These are phyloP conservation scores for Guaruba guarouba DNA, from an alignment of 2,113 vertebrate species.

Conservation along the genomic window DNA sequence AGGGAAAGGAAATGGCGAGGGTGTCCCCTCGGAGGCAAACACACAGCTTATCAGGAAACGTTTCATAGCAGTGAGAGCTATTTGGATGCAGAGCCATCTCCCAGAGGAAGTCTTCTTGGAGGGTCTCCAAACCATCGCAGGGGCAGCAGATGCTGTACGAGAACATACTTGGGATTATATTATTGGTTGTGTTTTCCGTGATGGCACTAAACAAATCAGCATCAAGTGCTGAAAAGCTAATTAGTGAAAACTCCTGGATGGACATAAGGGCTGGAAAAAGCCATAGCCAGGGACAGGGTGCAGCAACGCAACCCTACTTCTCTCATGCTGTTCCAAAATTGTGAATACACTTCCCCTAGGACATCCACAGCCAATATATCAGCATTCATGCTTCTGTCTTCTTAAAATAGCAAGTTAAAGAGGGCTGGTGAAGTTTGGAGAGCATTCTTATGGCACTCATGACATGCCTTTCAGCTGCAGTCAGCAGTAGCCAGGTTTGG, in stretches of 20 bases:
- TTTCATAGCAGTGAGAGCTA: slow-evolving; percentile 1
- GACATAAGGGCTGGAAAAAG: neutral
- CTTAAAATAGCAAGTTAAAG: neutral
- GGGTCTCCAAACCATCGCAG: neutral
- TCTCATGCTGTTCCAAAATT: neutral
- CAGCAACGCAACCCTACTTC: neutral
- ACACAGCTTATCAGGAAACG: neutral
- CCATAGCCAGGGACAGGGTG: neutral
- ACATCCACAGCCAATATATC: neutral
- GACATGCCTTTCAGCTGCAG: neutral
- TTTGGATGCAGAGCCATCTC: neutral
- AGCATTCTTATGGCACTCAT: neutral
- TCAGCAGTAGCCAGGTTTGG: neutral
- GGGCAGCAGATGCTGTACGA: neutral
- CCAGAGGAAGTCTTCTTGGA: slow-evolving; percentile 47
- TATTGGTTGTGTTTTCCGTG: neutral
- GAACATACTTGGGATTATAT: neutral
- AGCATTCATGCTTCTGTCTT: neutral
- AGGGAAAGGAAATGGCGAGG: neutral
- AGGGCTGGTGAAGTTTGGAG: neutral
- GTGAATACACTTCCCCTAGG: neutral
- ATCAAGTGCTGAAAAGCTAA: neutral
- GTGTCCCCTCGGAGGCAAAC: neutral
- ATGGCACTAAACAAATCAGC: neutral
- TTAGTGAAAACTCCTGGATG: neutral